Conservation (phyloP, 2,888 invertebrate genomes). For the Zaprionus obscuricornis region DNA sequence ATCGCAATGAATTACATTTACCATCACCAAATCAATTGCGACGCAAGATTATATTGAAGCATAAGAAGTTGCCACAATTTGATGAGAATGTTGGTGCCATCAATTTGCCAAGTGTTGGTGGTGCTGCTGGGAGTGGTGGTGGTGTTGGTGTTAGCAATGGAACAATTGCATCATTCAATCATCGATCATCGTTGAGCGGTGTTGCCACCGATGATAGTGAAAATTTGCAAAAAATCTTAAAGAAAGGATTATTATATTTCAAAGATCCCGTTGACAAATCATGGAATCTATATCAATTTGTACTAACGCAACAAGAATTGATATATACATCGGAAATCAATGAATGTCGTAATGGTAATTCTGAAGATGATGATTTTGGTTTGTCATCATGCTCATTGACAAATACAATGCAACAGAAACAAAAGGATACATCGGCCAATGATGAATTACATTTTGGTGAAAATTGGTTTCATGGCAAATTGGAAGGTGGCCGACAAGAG, state of each 20-base stretch:
- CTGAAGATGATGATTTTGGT: conserved; percentile 85
- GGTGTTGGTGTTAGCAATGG: conserved; percentile 42
- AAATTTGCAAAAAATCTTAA: conserved; percentile 91
- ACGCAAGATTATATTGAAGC: conserved; percentile 92
- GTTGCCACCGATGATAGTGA: conserved; percentile 86
- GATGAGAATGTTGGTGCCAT: conserved; percentile 85
- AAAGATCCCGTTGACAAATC: conserved; percentile 95
- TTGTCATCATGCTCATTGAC: conserved; percentile 47
- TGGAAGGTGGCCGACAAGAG: conserved; percentile 90
- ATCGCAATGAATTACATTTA: conserved; percentile 90
- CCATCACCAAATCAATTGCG: conserved; percentile 93
- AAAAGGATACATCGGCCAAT: conserved; percentile 88
- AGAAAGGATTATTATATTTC: conserved; percentile 94
- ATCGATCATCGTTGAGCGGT: conserved; percentile 74
- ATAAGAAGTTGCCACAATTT: conserved; percentile 96
- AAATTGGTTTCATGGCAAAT: conserved; percentile 96
- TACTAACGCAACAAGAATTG: conserved; percentile 93
- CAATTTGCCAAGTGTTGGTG: conserved; percentile 17
- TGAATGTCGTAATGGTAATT: conserved; percentile 85
- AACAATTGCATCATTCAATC: conserved; percentile 68
- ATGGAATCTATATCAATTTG: conserved; percentile 97
- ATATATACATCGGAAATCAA: conserved; percentile 88
- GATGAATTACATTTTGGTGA: conserved; percentile 96
- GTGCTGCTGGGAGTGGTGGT: conserved; percentile 47
- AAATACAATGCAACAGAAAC: conserved; percentile 84